A percentile compares a stretch with the other conserved stretches of the same genome.
Conservation (phyloP, 2,797 vertebrate genomes). For the Sebastiscus albofasciatus region DNA sequence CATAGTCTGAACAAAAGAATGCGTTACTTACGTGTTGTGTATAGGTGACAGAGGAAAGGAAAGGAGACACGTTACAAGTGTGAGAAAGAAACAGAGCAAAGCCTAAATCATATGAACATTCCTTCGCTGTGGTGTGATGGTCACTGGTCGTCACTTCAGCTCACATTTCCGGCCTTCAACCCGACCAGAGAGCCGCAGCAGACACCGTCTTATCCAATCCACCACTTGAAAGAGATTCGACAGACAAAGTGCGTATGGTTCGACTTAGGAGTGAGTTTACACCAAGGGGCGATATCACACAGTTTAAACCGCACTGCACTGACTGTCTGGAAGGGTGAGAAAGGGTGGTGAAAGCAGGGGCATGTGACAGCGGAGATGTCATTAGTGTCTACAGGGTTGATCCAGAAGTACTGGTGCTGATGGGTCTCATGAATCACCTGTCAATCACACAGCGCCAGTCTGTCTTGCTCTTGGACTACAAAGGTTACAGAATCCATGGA, state of each 20-base stretch:
- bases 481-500: not conserved
- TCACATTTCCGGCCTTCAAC: not conserved
- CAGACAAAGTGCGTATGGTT: constrained; percentile 7
- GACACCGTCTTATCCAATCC: constrained; percentile 6
- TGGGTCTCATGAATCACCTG: not conserved
- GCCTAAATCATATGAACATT: not conserved
- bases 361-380: not conserved
- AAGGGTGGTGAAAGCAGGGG: not conserved
- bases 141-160: not conserved
- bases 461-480: not conserved
- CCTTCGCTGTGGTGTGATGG: not conserved
- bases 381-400: constrained; percentile 1
- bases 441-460: not conserved
- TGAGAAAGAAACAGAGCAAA: not conserved
- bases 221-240: constrained; percentile 1
- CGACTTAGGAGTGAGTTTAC: not conserved
- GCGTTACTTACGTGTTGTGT: not conserved
- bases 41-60: not conserved
- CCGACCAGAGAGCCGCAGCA: not conserved
- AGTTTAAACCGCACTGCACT: not conserved
- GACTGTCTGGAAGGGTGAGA: not conserved
- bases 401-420: not conserved
- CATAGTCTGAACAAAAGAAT: not conserved
- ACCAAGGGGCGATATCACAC: not conserved
- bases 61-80: not conserved